Percentiles rank a stretch among this genome's conserved stretches.
Evolutionary conservation across 2,797 vertebrate species (phyloP).

Genomic region (Phataginus tetradactyla): DNA sequence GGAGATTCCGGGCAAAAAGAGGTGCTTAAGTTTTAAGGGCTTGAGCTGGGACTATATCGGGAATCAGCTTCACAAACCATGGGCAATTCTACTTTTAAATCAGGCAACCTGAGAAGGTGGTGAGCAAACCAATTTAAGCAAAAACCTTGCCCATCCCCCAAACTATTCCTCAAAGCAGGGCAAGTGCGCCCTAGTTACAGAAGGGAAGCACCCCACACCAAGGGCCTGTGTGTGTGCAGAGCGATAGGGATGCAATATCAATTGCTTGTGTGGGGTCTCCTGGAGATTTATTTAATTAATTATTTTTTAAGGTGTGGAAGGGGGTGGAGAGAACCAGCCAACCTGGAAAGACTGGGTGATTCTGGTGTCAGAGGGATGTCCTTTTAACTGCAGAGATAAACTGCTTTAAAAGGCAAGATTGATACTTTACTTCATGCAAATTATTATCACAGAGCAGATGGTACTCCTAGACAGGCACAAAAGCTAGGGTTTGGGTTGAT

Average conservation of each 20-base stretch:
- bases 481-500: neutral
- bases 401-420: neutral
- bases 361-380: neutral
- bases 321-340: neutral
- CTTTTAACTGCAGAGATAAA: neutral
- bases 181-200: neutral
- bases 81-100: neutral
- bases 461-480: neutral
- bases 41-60: neutral
- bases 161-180: neutral
- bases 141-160: slow-evolving; percentile 1
- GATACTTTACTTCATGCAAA: neutral
- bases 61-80: neutral
- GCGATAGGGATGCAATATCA: neutral
- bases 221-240: neutral
- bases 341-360: neutral
- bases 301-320: neutral
- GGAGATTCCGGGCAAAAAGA: slow-evolving; percentile 46
- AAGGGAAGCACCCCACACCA: neutral
- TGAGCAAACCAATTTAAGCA: neutral
- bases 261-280: neutral
- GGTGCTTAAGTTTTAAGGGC: neutral
- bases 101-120: neutral
- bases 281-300: neutral
- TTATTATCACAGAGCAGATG: neutral